Conservation (phyloP, 2,888 invertebrate species). For the Lithosia quadra region DNA sequence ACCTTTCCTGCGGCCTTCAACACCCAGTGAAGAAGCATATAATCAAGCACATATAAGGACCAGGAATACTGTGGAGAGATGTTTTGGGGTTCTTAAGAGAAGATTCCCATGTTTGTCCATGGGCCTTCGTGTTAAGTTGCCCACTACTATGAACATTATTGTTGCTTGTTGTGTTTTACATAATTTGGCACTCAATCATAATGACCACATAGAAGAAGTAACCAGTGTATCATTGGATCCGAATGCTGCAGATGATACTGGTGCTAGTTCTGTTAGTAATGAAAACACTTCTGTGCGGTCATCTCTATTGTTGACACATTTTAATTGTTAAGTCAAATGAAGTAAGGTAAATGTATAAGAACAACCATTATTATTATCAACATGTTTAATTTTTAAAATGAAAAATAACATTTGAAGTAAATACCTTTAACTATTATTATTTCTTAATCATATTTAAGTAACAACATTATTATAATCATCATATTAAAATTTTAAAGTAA, state of each 20-base stretch:
- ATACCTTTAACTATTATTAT: too few species aligned
- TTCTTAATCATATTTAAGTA: not conserved
- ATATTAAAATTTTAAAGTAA: not conserved
- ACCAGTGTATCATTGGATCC: not conserved
- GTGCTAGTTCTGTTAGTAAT: constrained; percentile 4
- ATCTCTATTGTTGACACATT: constrained; percentile 7
- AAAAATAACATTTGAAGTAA: too few species aligned
- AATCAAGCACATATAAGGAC: constrained; percentile 33
- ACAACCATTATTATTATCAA: too few species aligned
- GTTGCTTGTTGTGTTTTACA: constrained; percentile 34
- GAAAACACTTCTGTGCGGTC: constrained; percentile 14
- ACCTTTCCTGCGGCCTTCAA: constrained; percentile 22
- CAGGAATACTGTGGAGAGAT: constrained; percentile 31
- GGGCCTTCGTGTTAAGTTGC: constrained; percentile 28
- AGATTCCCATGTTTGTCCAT: constrained; percentile 35
- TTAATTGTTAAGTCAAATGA: too few species aligned
- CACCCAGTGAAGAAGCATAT: constrained; percentile 31
- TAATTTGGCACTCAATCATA: constrained; percentile 15
- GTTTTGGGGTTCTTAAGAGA: constrained; percentile 37
- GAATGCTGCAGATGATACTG: constrained; percentile 1
- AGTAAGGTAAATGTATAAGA: too few species aligned
- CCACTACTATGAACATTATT: constrained; percentile 30
- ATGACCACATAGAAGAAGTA: constrained; percentile 4
- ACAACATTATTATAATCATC: not conserved
- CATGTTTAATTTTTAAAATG: too few species aligned